Evolutionary conservation across 2,113 vertebrate genomes (phyloP), one percentile per base, ranked within the genome.

Genomic region (Anthoscopus minutus): DNA sequence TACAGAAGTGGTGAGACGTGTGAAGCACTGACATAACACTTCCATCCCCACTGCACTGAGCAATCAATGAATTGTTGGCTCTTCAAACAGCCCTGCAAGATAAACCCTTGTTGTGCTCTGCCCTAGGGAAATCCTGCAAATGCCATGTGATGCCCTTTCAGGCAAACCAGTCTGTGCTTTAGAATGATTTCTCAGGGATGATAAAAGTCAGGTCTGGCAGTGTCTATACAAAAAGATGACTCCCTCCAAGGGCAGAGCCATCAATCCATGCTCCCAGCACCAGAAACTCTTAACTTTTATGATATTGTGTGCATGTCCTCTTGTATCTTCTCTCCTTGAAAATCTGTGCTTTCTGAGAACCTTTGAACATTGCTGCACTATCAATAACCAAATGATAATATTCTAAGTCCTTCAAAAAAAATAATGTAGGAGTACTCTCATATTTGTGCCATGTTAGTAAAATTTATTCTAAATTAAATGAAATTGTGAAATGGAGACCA

Each of bases 81-180:
- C 67, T 94, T 80, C 81, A 88, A 86, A 92, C 4, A 96, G 54
- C 22, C 58, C 81, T 93, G 70, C 3, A 6, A 94, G 85, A 37
- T 62, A 87, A 88, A 58, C 37, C 84, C 89, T 69, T 37, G 66
- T 87, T 82, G 81, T 56, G 62, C 74, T 76, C 79, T 93, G 87
- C 84, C 81, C 47, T 5, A 3, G 81, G 93, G 92, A 91, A 51
- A 78, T 51, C 70, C 67, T 92, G 93, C 76, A 95, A 95, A 97
- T 94, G 67, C 14, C 89, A 94, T 78, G 82, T 77, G 81, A 82
- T 95, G 89, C 71, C 87, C 93, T 96, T 96, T 96, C 67, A 90
- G 67, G 35, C 38, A 96, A 89, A 73, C 25, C 37, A 10, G 42
- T 28, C 58, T 79, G 86, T 81, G 61, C 84, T 91, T 74, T 22